Evolutionary conservation across 2,113 vertebrate genomes (phyloP), one percentile per base, ranked within the genome.

Genomic region (Limanda limanda): DNA sequence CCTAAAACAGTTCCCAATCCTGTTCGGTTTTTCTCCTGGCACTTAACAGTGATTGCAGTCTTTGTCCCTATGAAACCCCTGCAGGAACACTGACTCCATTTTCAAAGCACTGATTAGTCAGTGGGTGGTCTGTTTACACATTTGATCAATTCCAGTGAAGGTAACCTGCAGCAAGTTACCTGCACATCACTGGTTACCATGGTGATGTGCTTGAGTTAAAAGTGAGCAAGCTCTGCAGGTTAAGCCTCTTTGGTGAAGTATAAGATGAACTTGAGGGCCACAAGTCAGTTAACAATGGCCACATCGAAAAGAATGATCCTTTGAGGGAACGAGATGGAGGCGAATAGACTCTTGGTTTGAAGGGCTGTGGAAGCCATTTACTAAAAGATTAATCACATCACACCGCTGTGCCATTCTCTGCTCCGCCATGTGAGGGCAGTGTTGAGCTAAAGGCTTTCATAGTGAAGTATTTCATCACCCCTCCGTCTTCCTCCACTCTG

Each of bases 381-480:
- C 47, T 6, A 1, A 17, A 42, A 25, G 45, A 17, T 42, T 9
- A 21, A 14, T 21, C 11, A 11, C 11, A 6, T 40, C 35, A 25
- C 1, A 18, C 31, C 4, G 0, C 9, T 0, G 21, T 61, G 67
- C 23, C 17, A 9, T 85, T 73, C 72, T 65, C 17, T 88, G 76
- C 89, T 90, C 84, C 54, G 12, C 92, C 93, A 91, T 89, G 64
- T 82, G 92, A 77, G 88, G 87, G 24, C 91, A 92, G 73, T 93
- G 76, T 93, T 92, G 87, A 84, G 86, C 89, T 90, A 52, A 75
- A 85, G 54, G 74, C 77, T 65, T 68, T 47, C 21, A 18, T 51
- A 5, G 4, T 27, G 9, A 61, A 57, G 57, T 61, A 40, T 45
- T 52, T 37, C 57, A 68, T 35, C 71, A n/a, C 17, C 45, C 8